phyloP scores from a whole-genome alignment of 2,113 vertebrate species.

The Platycercus adscitus region DNA sequence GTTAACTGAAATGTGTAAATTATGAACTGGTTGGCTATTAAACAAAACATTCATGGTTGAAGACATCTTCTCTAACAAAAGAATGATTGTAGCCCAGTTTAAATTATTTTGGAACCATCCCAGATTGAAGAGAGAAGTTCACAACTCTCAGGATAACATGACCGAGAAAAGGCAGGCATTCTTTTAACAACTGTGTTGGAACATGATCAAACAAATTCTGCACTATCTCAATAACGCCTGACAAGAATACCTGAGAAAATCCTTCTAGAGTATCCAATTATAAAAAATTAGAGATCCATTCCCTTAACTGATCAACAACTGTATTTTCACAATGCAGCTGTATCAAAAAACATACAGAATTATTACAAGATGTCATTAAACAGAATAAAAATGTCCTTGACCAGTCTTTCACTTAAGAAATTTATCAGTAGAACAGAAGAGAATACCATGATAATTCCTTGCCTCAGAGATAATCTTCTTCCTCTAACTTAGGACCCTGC shows the following conservation, averaged over 20 bases:
- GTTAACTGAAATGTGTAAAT: slow-evolving; percentile 37
- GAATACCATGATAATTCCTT: neutral
- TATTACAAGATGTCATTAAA: neutral
- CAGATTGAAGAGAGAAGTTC: slow-evolving; percentile 30
- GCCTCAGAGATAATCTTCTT: neutral
- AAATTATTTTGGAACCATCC: slow-evolving; percentile 54
- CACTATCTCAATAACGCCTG: slow-evolving; percentile 30
- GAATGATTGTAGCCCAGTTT: slow-evolving; percentile 30
- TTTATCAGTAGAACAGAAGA: slow-evolving; percentile 18
- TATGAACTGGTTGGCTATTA: slow-evolving; percentile 32
- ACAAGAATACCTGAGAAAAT: slow-evolving; percentile 42
- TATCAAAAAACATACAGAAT: neutral
- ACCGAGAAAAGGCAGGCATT: slow-evolving; percentile 20
- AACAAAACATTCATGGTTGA: slow-evolving; percentile 18
- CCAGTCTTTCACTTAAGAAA: neutral
- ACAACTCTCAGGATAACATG: slow-evolving; percentile 5
- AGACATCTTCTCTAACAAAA: slow-evolving; percentile 53
- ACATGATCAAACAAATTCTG: slow-evolving; percentile 46
- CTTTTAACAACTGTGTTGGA: slow-evolving; percentile 37
- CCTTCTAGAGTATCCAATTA: neutral
- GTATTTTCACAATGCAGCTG: neutral
- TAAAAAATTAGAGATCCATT: neutral
- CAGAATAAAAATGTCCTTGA: neutral
- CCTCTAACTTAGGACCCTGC: neutral
- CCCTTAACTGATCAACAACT: neutral